phyloP scores from a whole-genome alignment of 1,140 invertebrate genomes.

The Tribolium castaneum region DNA sequence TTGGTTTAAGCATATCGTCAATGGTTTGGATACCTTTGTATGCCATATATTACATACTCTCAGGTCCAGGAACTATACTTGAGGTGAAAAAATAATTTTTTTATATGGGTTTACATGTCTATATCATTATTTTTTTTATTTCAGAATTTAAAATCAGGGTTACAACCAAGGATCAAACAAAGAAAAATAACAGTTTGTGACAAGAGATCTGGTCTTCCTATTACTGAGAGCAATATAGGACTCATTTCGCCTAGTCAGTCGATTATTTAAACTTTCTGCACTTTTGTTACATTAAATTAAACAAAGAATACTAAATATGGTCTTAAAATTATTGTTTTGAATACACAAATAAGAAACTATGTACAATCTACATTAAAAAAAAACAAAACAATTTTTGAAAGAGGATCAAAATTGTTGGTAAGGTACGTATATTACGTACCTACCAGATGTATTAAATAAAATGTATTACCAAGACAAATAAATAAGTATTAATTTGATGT shows the following conservation, averaged over 20 bases:
- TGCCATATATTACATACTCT: conserved; percentile 69
- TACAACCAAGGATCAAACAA: conserved; percentile 66
- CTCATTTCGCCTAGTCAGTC: conserved; percentile 50
- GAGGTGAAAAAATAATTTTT: conserved; percentile 64
- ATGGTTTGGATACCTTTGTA: conserved; percentile 80
- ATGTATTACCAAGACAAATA: too few species aligned
- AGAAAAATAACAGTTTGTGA: conserved; percentile 65
- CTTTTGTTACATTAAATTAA: neutral
- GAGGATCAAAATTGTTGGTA: too few species aligned
- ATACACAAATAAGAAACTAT: too few species aligned
- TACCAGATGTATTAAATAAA: too few species aligned
- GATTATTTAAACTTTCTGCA: conserved; percentile 12
- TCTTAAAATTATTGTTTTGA: too few species aligned
- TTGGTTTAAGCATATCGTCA: conserved; percentile 77
- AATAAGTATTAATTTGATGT: too few species aligned
- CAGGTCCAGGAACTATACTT: conserved; percentile 66
- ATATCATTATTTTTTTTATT: neutral
- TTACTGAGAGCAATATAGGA: conserved; percentile 65
- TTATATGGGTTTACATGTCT: too few species aligned
- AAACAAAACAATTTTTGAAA: too few species aligned
- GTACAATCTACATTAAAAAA: too few species aligned
- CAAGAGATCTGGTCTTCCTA: conserved; percentile 64
- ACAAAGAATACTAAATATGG: too few species aligned
- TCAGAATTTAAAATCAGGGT: conserved; percentile 66
- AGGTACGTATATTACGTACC: too few species aligned